Evolutionary conservation across 2,113 vertebrate species (phyloP).

Genomic region (Pionites leucogaster): DNA sequence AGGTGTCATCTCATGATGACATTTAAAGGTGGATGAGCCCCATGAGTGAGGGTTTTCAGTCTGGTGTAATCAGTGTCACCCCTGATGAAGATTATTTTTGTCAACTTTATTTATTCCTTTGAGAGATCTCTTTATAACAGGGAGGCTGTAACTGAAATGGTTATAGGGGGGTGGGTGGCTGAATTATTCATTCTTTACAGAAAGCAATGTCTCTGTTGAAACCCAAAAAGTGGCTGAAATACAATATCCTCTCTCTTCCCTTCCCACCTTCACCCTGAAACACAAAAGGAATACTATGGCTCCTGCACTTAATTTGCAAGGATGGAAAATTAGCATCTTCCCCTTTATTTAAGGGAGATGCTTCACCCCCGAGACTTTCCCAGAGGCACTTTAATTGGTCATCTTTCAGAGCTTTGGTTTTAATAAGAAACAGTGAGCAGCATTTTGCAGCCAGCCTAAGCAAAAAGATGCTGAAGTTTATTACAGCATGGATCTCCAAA

Average conservation of each 20-base stretch:
- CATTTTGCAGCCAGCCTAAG: neutral
- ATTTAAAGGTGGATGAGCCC: slow-evolving; percentile 56
- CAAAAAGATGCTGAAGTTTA: neutral
- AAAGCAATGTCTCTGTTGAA: neutral
- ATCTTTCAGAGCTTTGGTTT: neutral
- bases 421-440: neutral
- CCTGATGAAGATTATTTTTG: slow-evolving; percentile 29
- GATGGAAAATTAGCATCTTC: neutral
- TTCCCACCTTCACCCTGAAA: neutral
- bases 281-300: neutral
- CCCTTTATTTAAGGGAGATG: neutral
- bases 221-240: neutral
- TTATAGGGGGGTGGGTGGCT: neutral
- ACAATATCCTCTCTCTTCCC: neutral
- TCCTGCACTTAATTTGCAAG: neutral
- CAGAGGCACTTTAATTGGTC: neutral
- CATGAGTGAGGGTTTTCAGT: neutral
- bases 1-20: slow-evolving; percentile 54
- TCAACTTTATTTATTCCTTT: slow-evolving; percentile 56
- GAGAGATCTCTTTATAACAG: neutral
- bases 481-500: neutral
- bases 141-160: slow-evolving; percentile 3
- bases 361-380: neutral
- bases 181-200: neutral
- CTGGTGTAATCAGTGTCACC: slow-evolving; percentile 46